Evolutionary conservation across 1,140 invertebrate species (phyloP).

Genomic region (Scaptomyza hsui): DNA sequence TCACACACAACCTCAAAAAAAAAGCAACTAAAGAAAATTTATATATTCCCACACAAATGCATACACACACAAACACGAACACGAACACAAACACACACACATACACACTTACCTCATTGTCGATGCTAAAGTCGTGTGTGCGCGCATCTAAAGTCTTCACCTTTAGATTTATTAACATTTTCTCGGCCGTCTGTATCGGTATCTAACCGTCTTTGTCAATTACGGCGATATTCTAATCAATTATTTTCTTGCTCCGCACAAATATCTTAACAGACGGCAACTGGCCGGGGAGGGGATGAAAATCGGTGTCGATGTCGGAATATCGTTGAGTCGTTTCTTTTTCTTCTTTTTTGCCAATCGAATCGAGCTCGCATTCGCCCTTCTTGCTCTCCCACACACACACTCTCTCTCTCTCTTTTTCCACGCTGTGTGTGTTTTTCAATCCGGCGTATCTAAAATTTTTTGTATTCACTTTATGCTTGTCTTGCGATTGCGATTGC

Average conservation of each 20-base stretch:
- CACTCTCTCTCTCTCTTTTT: slow-evolving; percentile 16
- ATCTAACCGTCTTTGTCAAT: slow-evolving; percentile 27
- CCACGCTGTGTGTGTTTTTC: slow-evolving; percentile 19
- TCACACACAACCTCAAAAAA: slow-evolving; percentile 63
- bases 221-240: slow-evolving; percentile 42
- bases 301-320: slow-evolving; percentile 54
- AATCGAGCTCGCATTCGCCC: slow-evolving; percentile 19
- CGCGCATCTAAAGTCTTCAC: slow-evolving; percentile 97
- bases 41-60: slow-evolving; percentile 11
- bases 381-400: neutral
- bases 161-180: slow-evolving; percentile 91
- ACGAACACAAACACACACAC: slow-evolving; percentile 61
- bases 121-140: slow-evolving; percentile 93
- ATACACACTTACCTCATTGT: slow-evolving; percentile 91
- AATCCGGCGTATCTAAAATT: slow-evolving; percentile 10
- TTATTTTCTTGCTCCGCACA: slow-evolving; percentile 47
- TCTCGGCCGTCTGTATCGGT: slow-evolving; percentile 38
- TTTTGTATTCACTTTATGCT: neutral
- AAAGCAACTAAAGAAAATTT: slow-evolving; percentile 5
- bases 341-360: slow-evolving; percentile 44
- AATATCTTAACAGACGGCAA: slow-evolving; percentile 37
- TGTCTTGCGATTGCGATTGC: neutral
- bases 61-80: slow-evolving; percentile 68
- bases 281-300: slow-evolving; percentile 14
- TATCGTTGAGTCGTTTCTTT: slow-evolving; percentile 27